Conservation (phyloP, 2,888 invertebrate species). For the Aphodius granarius region DNA sequence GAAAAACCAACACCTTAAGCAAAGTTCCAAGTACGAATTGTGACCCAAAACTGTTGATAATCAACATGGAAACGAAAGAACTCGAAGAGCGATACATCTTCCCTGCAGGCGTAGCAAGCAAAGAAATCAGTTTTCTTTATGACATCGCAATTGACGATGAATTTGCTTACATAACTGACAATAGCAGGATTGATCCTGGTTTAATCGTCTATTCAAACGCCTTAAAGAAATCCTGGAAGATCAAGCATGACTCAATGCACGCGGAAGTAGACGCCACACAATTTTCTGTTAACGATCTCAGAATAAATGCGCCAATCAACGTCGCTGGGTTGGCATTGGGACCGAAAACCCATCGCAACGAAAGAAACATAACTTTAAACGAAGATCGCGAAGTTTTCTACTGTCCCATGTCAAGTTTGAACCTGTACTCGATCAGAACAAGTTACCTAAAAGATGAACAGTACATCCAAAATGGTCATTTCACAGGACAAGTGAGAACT, state of each 20-base stretch:
- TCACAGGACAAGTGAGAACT: slow-evolving; percentile 57
- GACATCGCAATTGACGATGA: slow-evolving; percentile 75
- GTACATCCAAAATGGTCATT: slow-evolving; percentile 54
- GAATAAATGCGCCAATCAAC: slow-evolving; percentile 61
- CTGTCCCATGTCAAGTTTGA: slow-evolving; percentile 68
- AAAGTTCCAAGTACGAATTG: slow-evolving; percentile 59
- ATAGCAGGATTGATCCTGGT: slow-evolving; percentile 66
- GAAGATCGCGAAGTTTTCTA: slow-evolving; percentile 62
- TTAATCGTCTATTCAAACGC: slow-evolving; percentile 69
- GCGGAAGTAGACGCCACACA: slow-evolving; percentile 61
- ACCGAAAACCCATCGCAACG: slow-evolving; percentile 48
- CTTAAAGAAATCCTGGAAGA: slow-evolving; percentile 70
- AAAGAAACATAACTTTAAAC: slow-evolving; percentile 36
- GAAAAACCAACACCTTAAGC: slow-evolving; percentile 65
- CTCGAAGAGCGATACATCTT: slow-evolving; percentile 62
- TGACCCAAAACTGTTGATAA: slow-evolving; percentile 68
- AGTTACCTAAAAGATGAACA: slow-evolving; percentile 55
- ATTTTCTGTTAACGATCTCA: slow-evolving; percentile 64
- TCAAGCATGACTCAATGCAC: slow-evolving; percentile 68
- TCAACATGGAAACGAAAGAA: slow-evolving; percentile 65
- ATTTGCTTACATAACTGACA: slow-evolving; percentile 74
- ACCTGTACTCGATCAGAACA: slow-evolving; percentile 67
- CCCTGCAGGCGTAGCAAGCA: slow-evolving; percentile 61
- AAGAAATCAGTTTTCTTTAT: slow-evolving; percentile 65
- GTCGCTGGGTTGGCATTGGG: slow-evolving; percentile 74